Evolutionary conservation across 2,888 invertebrate species (phyloP), one percentile per base, ranked within the genome.

Genomic region (Tinea trinotella): DNA sequence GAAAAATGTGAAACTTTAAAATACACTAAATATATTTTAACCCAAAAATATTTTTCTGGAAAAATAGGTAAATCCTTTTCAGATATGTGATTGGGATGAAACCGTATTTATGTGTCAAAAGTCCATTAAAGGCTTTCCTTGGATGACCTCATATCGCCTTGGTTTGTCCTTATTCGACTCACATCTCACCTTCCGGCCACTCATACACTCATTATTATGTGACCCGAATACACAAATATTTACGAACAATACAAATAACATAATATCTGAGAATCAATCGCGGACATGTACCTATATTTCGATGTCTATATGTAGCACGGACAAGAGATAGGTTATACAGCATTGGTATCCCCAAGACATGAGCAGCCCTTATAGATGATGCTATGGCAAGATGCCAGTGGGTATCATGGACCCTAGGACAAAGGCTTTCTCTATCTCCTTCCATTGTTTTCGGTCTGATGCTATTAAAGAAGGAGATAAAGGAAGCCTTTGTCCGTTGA

Each of bases 151-250:
- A 46, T 19, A 19, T 46, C 46, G 17, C 50, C 50, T 50, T 50
- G 50, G 13, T 7, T 13, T 24, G 50, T 50, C 50, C 50, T 50
- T 50, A 50, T 50, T 50, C 50, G 50, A 12, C 24, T 22, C 50
- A 50, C 50, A 50, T 50, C 24, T 50, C 50, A 50, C 24, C 50
- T 50, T 50, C 50, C 50, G 50, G 50, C 50, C 12, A 40, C 40
- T 22, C 24, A 50, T 15, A 15, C 50, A 50, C 24, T 12, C 50
- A 50, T 22, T 24, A n/a, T 10, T 12, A 2, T 50, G 50, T 19
- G 50, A 50, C 22, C n/a, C 1, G 50, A 50, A 50, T 50, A 18
- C 1, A 3, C 13, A 50, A 50, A 12, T 4, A 50, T 12, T 15
- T 4, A 12, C 40, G n/a, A 15, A 40, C 40, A 40, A 40, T 40